Evolutionary conservation across 2,888 invertebrate species (phyloP), one percentile per base, ranked within the genome.

Genomic region (Ischnura elegans): DNA sequence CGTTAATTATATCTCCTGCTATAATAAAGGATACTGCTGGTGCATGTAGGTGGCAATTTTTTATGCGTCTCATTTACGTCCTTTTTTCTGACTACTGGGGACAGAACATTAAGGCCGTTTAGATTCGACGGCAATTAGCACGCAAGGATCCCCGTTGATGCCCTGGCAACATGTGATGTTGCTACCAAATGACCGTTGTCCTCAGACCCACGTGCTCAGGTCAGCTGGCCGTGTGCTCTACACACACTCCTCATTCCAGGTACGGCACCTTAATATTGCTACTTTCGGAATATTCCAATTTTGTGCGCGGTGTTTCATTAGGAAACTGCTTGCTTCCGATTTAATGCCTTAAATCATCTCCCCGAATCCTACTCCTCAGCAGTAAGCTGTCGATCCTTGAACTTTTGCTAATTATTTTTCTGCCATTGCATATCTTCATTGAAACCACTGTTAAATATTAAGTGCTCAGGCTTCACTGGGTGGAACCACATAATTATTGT

Each of bases 31-130:
- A 29, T 76, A 76, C 76, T 76, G 76, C 76, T 76, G 29, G 76
- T 76, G 76, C 76, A 76, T 76, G 76, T 76, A 76, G 36, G 76
- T 36, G 76, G 76, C 76, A 76, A 76, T 76, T 76, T 76, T 76
- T 76, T 76, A 76, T 76, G 76, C 36, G 76, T 36, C 29, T 76
- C 76, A 76, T 76, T 76, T 76, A 76, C 76, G 76, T 76, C 76
- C 76, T 76, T 76, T 76, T 76, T 76, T 29, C 76, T 76, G 76
- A 76, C 76, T 36, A 76, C 13, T 76, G 76, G 76, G 76, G 76
- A 76, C 76, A 76, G 76, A 76, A 36, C 76, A 76, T 76, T 76
- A 76, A 76, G 76, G 76, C 3, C 76, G 76, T 36, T 76, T 25
- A 76, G 76, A n/a, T 76, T 36, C 76, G 2, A 29, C 76, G 36